Percentiles rank a stretch among this genome's conserved stretches.
Conservation (phyloP, 2,113 vertebrate genomes). For the Zeus faber region DNA sequence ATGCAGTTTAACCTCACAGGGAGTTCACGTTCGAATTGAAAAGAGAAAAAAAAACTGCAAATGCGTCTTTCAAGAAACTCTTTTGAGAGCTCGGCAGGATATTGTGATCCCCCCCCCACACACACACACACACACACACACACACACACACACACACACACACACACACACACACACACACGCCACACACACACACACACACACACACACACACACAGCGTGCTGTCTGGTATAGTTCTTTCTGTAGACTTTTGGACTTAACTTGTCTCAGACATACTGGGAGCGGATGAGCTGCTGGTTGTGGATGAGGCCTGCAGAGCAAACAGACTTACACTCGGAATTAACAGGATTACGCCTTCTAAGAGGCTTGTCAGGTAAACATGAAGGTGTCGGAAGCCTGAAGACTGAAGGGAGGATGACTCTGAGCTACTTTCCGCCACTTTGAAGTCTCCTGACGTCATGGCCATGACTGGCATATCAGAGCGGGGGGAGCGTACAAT, state of each 20-base stretch:
- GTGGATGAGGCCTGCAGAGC: conserved; percentile 54
- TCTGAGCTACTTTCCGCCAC: conserved; percentile 58
- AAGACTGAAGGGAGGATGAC: conserved; percentile 43
- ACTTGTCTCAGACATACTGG: conserved; percentile 57
- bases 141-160: conserved; percentile 1
- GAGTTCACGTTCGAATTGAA: too few species aligned
- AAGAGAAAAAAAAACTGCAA: too few species aligned
- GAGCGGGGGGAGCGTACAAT: conserved; percentile 26
- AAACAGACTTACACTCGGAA: conserved; percentile 73
- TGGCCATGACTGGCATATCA: conserved; percentile 56
- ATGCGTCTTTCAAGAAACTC: too few species aligned
- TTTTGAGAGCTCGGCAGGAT: too few species aligned
- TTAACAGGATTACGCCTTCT: conserved; percentile 71
- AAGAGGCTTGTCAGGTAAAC: conserved; percentile 73
- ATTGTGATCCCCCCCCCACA: conserved; percentile 1
- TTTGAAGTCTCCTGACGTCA: conserved; percentile 64
- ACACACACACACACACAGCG: not conserved
- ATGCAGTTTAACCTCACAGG: too few species aligned
- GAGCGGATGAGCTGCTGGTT: conserved; percentile 54
- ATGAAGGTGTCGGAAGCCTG: conserved; percentile 52
- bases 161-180: conserved; percentile 5
- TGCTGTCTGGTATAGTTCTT: conserved; percentile 35
- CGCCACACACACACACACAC: not conserved
- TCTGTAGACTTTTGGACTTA: conserved; percentile 48
- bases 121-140: not conserved